A percentile compares a stretch with the other conserved stretches of the same genome.
Evolutionary conservation across 2,888 invertebrate species (phyloP).

Genomic region (Amiota mariae): DNA sequence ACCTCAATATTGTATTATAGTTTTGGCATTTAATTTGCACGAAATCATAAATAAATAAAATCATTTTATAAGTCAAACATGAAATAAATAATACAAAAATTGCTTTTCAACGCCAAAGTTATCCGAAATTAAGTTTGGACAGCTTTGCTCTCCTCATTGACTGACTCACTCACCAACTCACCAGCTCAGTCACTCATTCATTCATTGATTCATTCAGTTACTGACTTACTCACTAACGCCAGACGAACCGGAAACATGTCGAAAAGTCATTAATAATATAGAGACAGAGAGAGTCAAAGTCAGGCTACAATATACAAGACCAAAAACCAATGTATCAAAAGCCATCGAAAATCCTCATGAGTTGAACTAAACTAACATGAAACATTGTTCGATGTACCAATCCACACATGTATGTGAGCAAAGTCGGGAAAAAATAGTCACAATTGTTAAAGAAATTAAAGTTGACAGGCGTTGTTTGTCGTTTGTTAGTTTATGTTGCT

Average conservation of each 20-base stretch:
- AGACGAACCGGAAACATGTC: constrained; percentile 51
- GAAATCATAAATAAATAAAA: constrained; percentile 54
- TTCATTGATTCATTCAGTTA: constrained; percentile 45
- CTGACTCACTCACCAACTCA: neutral
- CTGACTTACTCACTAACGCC: neutral
- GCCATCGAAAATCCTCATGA: constrained; percentile 25
- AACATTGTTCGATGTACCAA: neutral
- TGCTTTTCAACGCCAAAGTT: constrained; percentile 56
- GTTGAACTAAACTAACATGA: too few relatives aligned
- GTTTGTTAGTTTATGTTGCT: neutral
- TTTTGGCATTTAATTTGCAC: constrained; percentile 62
- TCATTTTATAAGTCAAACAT: neutral
- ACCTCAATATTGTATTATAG: neutral
- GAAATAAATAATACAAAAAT: constrained; percentile 50
- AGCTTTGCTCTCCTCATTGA: constrained; percentile 42
- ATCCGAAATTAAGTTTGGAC: constrained; percentile 44
- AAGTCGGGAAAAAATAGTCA: neutral
- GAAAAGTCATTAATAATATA: constrained; percentile 66
- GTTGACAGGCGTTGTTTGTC: constrained; percentile 8
- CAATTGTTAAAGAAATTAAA: constrained; percentile 6
- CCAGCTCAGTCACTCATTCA: neutral
- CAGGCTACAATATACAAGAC: constrained; percentile 40
- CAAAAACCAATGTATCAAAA: constrained; percentile 45
- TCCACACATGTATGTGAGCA: constrained; percentile 16
- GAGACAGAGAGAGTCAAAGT: constrained; percentile 38